Evolutionary conservation across 1,140 invertebrate genomes (phyloP).

Genomic region (Danaus melanippus): DNA sequence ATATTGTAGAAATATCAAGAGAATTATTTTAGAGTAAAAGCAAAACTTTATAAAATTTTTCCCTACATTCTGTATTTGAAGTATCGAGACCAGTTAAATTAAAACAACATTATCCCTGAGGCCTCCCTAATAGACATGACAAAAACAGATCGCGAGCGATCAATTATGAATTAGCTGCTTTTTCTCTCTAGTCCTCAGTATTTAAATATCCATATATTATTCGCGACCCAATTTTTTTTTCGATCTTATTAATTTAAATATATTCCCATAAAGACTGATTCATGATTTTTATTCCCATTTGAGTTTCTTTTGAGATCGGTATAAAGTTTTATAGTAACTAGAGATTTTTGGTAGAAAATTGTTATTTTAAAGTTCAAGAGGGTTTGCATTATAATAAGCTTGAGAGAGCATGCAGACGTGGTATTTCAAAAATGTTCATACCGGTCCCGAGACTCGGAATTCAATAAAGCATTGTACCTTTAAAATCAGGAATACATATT

Average conservation of each 20-base stretch:
- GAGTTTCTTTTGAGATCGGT: too few species aligned
- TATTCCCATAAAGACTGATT: too few species aligned
- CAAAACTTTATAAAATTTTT: neutral
- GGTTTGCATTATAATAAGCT: constrained; percentile 4
- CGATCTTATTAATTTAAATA: too few species aligned
- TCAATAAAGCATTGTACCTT: constrained; percentile 15
- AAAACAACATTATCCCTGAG: constrained; percentile 14
- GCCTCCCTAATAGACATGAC: constrained; percentile 23
- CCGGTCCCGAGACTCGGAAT: constrained; percentile 11
- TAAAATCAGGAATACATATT: constrained; percentile 5
- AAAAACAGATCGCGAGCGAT: constrained; percentile 17
- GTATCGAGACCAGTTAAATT: constrained; percentile 17
- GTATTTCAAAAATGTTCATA: constrained; percentile 15
- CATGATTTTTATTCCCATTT: too few species aligned
- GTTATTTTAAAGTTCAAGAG: neutral
- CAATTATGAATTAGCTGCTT: constrained; percentile 18
- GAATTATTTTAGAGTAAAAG: constrained; percentile 4
- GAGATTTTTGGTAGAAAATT: too few species aligned
- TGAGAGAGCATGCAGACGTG: constrained; percentile 2
- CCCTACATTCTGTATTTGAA: constrained; percentile 2
- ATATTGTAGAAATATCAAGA: neutral
- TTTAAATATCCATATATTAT: too few species aligned
- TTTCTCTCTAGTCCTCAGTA: constrained; percentile 8
- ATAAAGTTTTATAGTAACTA: too few species aligned
- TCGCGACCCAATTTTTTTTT: too few species aligned